These are phyloP conservation scores for Chrysemys picta DNA, from an alignment of 2,113 vertebrate genomes.

Conservation along the genomic window DNA sequence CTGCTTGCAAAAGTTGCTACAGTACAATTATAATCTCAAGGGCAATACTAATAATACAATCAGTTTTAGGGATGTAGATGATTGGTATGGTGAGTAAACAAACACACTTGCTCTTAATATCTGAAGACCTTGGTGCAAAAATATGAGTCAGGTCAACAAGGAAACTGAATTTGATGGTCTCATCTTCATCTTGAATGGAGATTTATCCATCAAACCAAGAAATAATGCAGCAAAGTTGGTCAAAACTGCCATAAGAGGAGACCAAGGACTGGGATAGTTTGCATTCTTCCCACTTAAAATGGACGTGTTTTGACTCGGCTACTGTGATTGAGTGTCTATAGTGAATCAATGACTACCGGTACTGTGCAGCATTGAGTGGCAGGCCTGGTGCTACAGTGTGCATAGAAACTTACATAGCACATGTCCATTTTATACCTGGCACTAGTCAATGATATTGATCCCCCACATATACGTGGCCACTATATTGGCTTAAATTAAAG, in stretches of 20 bases:
- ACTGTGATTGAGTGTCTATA: background rate
- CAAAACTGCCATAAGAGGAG: fast-evolving
- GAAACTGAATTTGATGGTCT: background rate
- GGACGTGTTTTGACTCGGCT: background rate
- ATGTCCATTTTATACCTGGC: background rate
- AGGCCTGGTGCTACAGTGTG: background rate
- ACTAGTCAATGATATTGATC: background rate
- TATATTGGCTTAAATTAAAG: background rate
- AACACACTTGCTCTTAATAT: background rate
- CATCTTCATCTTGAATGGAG: background rate
- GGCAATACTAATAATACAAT: background rate
- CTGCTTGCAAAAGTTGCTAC: background rate
- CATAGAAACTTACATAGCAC: background rate
- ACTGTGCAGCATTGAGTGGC: fast-evolving
- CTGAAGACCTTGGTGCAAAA: background rate
- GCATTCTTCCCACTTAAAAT: background rate
- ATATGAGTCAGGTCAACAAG: background rate
- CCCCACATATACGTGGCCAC: background rate
- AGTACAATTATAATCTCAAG: background rate
- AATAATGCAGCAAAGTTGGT: background rate
- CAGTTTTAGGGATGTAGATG: background rate
- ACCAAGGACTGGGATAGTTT: background rate
- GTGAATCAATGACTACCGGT: background rate
- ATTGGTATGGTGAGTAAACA: background rate
- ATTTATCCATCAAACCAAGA: background rate